Evolutionary conservation across 2,113 vertebrate genomes (phyloP), one percentile per base, ranked within the genome.

Genomic region (Lipotes vexillifer): DNA sequence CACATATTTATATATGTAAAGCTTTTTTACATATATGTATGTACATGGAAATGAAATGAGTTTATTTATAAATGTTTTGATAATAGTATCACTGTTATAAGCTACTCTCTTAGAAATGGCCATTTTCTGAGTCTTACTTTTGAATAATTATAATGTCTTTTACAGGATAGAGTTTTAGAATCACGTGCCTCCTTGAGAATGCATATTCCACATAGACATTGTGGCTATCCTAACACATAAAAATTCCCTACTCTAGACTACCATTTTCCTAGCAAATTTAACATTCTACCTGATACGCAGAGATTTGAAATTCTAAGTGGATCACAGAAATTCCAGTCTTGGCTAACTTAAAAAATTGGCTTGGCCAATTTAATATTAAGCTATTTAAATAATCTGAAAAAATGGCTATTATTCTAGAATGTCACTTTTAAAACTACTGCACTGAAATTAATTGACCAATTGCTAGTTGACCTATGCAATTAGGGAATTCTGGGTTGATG

Each of bases 301-400:
- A 95, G 33, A 75, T 49, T 84, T 90, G 25, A 94, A 88, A 75
- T 95, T 59, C 63, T 95, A 41, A 95, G 44, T 61, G 31, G 33
- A 68, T 92, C 21, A 41, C 59, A 92, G 63, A 80, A 91, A 80
- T 82, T 96, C 89, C 9, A 90, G 0, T 88, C 10, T 57, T 63
- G 72, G 88, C 27, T 55, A 93, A 41, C 21, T 81, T 77, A 84
- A 65, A 74, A 63, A 93, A 57, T 81, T 72, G 17, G 4, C 46
- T 93, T 75, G 68, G 20, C 38, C n/a, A 90, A 7, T 81, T 80
- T 95, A 81, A 96, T 84, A 84, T 81, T 74, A 83, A n/a, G 31
- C 1, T 63, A 85, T 55, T 92, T 87, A 83, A 90, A 4, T 25
- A 29, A 68, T 75, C 38, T 94, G 17, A 83, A 71, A 59, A 91